Evolutionary conservation across 35 echinoderm and acorn worm genomes (phyloP), one percentile per base, ranked within the genome.

Genomic region (Lytechinus variegatus): DNA sequence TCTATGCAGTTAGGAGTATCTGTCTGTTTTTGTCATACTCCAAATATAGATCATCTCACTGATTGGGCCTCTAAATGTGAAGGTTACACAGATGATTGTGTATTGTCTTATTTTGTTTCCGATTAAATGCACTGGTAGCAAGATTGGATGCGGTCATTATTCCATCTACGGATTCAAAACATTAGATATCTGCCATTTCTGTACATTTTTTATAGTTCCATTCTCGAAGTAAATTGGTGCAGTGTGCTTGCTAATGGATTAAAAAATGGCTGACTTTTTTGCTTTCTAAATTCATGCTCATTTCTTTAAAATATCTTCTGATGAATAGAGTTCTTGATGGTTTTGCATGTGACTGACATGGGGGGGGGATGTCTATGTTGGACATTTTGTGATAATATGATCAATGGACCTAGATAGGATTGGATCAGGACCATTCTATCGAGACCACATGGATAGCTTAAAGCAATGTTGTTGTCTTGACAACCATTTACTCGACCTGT

Each of bases 361-460:
- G 14, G 8, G 66, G 66, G 19, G 66, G 16, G 61, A 24, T 79
- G n/a, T 79, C 19, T 14, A 79, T 79, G 66, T 79, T 24, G 66
- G 66, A 79, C 66, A 79, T 79, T 8, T 79, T 19, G 19, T 79
- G 66, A 79, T 79, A 79, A 79, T 14, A n/a, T 79, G 66, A 79
- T 79, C 24, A 79, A 79, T 79, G 66, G 66, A 79, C 66, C 66
- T n/a, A 79, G 66, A 79, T 79, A 79, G 16, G 66, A 79, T 79
- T 79, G 16, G 66, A 79, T 79, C 24, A 7, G 66, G 24, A 79
- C 16, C 66, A 16, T 79, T 79, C 14, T 24, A n/a, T 7, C 66
- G 19, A 24, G 66, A 8, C 66, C 16, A 5, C 21, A 79, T 5
- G 5, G 61, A 71, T 79, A 79, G 66, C 66, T 79, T 24, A 24